phyloP scores from a whole-genome alignment of 2,797 vertebrate species.

The Microchirus variegatus region DNA sequence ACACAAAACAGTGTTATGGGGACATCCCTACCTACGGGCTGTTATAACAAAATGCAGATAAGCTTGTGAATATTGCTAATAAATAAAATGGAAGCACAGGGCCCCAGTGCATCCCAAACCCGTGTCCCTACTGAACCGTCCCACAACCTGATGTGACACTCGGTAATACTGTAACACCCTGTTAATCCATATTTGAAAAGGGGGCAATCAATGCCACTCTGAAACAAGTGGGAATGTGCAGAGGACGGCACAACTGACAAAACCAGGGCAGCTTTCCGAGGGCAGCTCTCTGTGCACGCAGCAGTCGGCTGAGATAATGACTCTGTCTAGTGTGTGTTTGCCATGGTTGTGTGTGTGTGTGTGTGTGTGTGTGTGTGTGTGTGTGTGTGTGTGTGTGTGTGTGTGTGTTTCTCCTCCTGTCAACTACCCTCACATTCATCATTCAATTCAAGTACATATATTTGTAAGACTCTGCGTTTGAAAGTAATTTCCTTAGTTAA shows the following conservation, averaged over 20 bases:
- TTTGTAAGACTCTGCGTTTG: conserved; percentile 11
- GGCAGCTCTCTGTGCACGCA: conserved; percentile 1
- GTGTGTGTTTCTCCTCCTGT: conserved; percentile 24
- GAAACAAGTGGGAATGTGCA: conserved; percentile 23
- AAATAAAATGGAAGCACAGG: conserved; percentile 1
- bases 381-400: conserved; percentile 18
- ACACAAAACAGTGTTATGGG: too few relatives aligned
- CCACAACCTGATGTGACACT: conserved; percentile 43
- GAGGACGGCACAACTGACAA: conserved; percentile 48
- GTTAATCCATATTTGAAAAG: conserved; percentile 66
- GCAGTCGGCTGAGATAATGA: conserved; percentile 38
- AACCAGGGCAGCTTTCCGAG: conserved; percentile 57
- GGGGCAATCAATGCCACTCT: conserved; percentile 69
- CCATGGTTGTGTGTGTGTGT: conserved; percentile 3
- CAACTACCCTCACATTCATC: conserved; percentile 17
- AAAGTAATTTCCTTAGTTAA: conserved; percentile 1
- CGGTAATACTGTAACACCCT: conserved; percentile 24
- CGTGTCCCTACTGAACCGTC: conserved; percentile 16
- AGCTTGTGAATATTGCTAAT: neutral
- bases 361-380: too few relatives aligned
- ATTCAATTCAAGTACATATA: neutral
- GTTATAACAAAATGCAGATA: neutral
- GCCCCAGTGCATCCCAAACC: conserved; percentile 1
- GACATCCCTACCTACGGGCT: neutral
- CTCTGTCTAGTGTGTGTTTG: conserved; percentile 32